Base-by-base conservation (phyloP, 1,140 invertebrate genomes). In the Theocolax elegans region DNA sequence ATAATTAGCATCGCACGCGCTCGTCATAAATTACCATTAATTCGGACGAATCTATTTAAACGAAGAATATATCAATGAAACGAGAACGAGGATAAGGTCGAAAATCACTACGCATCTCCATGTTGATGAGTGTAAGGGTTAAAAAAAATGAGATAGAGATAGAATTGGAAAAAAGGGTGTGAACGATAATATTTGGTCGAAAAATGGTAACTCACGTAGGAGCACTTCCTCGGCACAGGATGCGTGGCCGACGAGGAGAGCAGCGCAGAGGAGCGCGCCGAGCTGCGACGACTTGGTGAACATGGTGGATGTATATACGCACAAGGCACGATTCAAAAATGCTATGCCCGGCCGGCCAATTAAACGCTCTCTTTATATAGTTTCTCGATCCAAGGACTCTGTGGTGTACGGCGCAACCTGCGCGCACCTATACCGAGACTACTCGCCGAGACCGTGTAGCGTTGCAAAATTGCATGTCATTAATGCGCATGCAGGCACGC, bases 381-480 rank as follows among this genome's bases (percentile, higher is more conserved):
- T 81, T 82, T 82, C 76, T 72, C 77, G 72, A 69, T 72, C 79
- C 84, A 86, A 86, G 84, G 84, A 84, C 83, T 85, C 66, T 62
- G 69, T 71, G 76, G 75, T 77, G 76, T 76, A 77, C 75, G 4
- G 2, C n/a, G 44, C 1, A 3, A 44, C 10, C 13, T 9, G 40
- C 40, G 10, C 15, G 31, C 8, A 19, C 8, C n/a, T 35, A 1
- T 21, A 19, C 54, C 3, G 3, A 23, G 2, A 46, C 10, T 46
- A 15, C 53, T 25, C 27, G 48, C 51, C 17, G 46, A 15, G 23
- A 53, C 71, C 74, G 76, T 77, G 77, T 76, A 76, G 75, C 78
- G 72, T 84, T 84, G 81, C 83, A 83, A 86, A 84, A 85, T 84
- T 81, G 80, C 83, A 84, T 85, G 79, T 85, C 80, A 85, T 85